Evolutionary conservation across 2,888 invertebrate genomes (phyloP).

Genomic region (Synanthedon andrenaeformis): DNA sequence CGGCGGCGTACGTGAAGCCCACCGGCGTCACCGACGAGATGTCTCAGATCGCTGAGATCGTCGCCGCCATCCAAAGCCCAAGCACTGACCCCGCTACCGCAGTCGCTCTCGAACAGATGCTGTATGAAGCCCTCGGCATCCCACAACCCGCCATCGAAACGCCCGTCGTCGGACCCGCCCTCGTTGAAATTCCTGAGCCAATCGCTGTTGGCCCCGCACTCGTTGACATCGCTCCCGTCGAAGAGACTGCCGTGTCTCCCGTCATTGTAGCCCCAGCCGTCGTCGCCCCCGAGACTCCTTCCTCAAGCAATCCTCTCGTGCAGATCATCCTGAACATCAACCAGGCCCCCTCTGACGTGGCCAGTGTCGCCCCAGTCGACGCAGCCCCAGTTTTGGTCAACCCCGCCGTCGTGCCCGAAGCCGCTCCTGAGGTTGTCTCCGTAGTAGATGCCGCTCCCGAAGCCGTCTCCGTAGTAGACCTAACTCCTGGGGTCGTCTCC

Average conservation of each 20-base stretch:
- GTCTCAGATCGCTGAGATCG: conserved; percentile 23
- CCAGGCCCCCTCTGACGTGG: conserved; percentile 5
- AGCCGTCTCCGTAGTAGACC: conserved; percentile 2
- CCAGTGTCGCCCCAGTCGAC: conserved; percentile 3
- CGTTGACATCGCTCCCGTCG: conserved; percentile 8
- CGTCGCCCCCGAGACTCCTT: conserved; percentile 8
- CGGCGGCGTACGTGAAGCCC: conserved; percentile 21
- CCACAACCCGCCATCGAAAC: conserved; percentile 9
- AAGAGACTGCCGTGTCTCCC: conserved; percentile 4
- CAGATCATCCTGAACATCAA: conserved; percentile 31
- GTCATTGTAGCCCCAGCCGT: conserved; percentile 4
- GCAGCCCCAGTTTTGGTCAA: conserved; percentile 7
- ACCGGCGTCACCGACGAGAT: conserved; percentile 30
- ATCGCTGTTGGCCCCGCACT: conserved; percentile 13
- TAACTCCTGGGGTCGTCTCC: conserved; percentile 8
- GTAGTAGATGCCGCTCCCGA: conserved; percentile 2
- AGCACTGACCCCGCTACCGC: conserved; percentile 37
- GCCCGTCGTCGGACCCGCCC: conserved; percentile 8
- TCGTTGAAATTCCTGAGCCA: conserved; percentile 13
- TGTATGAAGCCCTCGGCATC: conserved; percentile 17
- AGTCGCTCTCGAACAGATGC: conserved; percentile 14
- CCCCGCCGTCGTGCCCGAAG: conserved; percentile 7
- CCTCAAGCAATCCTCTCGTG: conserved; percentile 16
- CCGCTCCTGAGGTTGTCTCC: conserved; percentile 2
- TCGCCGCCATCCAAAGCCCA: conserved; percentile 14